Base-by-base conservation (phyloP, 2,797 vertebrate species). In the Rhynchonycteris naso region DNA sequence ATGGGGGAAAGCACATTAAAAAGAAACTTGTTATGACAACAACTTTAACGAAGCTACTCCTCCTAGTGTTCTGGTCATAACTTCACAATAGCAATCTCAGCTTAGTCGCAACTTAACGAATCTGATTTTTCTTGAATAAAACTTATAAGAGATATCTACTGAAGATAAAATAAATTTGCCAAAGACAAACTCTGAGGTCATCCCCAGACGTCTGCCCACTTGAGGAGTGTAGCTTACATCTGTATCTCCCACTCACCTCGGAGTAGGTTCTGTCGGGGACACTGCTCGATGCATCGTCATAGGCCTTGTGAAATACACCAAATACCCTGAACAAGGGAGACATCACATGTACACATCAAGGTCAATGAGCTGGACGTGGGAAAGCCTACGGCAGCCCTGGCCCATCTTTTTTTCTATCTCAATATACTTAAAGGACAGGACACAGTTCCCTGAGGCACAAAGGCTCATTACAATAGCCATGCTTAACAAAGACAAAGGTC, bases 241-340 rank as follows among this genome's bases (percentile, higher is more conserved):
- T 63, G 33, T 4, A 47, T 14, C 30, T 79, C 82, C n/a, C 75
- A 22, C 97, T 97, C 97, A 99, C 99, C 99, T 99, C 56, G 99
- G 99, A 0, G 99, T 99, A 72, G 99, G 99, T 93, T 99, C 99
- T 0, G 99, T 99, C 0, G 99, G 98, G 2, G 99, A 99, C 66
- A 98, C 99, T 0, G 99, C 98, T 0, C 99, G 99, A 97, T 99
- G 99, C 99, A 99, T 99, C 15, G 99, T 99, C 98, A 99, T 99
- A 12, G 99, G 99, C 63, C 99, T 98, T 0, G 99, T 99, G 98
- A 99, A 99, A 97, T 99, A 99, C 19, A 99, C 99, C 97, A 99
- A 98, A 91, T 99, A 99, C 66, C 99, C 99, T 98, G 97, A 43
- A 43, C 82, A 76, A 66, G 93, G 88, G 59, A 98, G 0, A 63